Conservation (phyloP, 2,888 invertebrate species). For the Sycophila texana region DNA sequence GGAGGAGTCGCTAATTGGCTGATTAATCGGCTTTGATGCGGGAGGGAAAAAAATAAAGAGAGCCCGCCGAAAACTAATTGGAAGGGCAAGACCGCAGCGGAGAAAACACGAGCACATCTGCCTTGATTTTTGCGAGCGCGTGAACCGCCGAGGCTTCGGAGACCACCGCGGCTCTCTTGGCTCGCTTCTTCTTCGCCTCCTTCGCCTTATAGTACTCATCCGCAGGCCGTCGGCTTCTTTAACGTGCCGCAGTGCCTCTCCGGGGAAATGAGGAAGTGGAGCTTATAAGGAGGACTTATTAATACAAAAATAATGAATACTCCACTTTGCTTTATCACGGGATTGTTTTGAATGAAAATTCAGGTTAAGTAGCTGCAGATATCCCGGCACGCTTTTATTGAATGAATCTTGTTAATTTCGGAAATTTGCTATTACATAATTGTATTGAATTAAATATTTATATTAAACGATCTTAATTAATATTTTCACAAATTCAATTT, state of each 20-base stretch:
- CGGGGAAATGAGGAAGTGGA: constrained; percentile 50
- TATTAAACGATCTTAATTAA: too few species aligned
- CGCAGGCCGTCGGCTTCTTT: constrained; percentile 7
- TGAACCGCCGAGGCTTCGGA: constrained; percentile 4
- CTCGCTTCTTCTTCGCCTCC: not conserved
- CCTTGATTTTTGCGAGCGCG: constrained; percentile 30
- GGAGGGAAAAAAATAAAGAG: not conserved
- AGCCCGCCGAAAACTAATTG: constrained; percentile 25
- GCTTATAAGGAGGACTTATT: constrained; percentile 35
- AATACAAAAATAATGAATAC: constrained; percentile 47
- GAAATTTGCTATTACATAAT: not conserved
- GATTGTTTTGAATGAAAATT: constrained; percentile 25
- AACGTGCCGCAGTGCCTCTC: constrained; percentile 28
- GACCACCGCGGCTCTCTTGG: not conserved
- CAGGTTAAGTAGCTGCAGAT: constrained; percentile 17
- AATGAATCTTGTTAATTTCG: not conserved
- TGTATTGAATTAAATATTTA: too few species aligned
- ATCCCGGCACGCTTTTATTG: constrained; percentile 5
- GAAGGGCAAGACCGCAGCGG: constrained; percentile 23
- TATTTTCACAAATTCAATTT: too few species aligned
- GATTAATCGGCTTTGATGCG: constrained; percentile 37
- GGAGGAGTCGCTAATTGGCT: constrained; percentile 47
- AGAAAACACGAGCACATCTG: not conserved
- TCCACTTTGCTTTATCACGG: not conserved
- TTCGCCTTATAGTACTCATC: not conserved